Evolutionary conservation across 2,113 vertebrate species (phyloP), one percentile per base, ranked within the genome.

Genomic region (Mixornis gularis): DNA sequence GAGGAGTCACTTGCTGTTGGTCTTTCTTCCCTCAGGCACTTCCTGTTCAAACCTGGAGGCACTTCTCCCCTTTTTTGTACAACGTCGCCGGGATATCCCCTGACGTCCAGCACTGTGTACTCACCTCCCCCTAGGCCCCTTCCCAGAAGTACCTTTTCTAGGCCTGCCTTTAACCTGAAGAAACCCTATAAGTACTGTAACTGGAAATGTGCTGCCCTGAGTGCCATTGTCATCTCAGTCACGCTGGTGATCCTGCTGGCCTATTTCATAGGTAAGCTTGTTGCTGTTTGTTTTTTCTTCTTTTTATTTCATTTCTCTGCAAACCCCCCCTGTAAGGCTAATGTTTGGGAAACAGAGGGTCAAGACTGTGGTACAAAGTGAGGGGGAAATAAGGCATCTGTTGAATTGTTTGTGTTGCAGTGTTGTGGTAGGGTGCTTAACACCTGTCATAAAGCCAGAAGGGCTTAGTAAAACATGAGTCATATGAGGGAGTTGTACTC

Each of bases 91-190:
- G 99, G 99, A 94, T 99, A 99, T 95, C 99, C 99, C 73, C 96
- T 99, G 98, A 99, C 99, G 13, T 99, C 99, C 97, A 99, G 99
- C 98, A 99, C 99, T 48, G 99, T 99, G 95, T 99, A 99, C 97
- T 99, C 99, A 2, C 99, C 99, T 40, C 99, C 99, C 7, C 99
- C 99, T 18, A 98, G 99, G 25, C 99, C 99, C 71, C 98, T 99
- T 93, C 99, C 99, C 46, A 98, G 99, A 68, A 99, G 98, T 98
- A 99, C 99, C 88, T 99, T 99, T 97, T 98, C 99, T 85, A 98
- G 99, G 59, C 99, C 99, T 10, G 98, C 99, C 96, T 99, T 99
- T 98, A 99, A 98, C 97, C 98, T 99, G 98, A 99, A 99, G 98
- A 99, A 99, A 93, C 98, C 99, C 92, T 99, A 99, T 81, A 99